Evolutionary conservation across 2,113 vertebrate genomes (phyloP).

Genomic region (Etheostoma spectabile): DNA sequence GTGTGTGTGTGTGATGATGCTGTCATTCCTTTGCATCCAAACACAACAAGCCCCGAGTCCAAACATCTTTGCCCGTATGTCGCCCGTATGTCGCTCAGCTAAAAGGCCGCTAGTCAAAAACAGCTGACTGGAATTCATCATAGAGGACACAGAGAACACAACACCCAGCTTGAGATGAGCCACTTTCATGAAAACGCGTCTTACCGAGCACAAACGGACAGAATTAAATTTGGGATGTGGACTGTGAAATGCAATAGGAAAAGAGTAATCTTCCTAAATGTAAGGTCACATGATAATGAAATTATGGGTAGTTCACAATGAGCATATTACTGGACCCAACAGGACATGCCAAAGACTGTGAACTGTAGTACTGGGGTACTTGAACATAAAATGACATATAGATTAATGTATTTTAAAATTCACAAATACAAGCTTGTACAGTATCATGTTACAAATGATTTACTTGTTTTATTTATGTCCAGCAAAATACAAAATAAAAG

Average conservation of each 20-base stretch:
- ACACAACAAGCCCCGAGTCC: constrained; percentile 26
- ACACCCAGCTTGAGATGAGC: constrained; percentile 16
- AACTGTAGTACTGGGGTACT: no score
- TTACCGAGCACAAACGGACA: background rate
- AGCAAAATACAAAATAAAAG: no score
- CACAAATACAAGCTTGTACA: no score
- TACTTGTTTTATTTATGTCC: no score
- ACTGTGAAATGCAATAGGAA: background rate
- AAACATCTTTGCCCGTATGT: constrained; percentile 39
- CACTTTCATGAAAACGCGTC: background rate
- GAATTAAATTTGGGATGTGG: background rate
- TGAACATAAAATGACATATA: no score
- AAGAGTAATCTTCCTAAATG: background rate
- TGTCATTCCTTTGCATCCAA: constrained; percentile 23
- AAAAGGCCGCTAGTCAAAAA: constrained; percentile 45
- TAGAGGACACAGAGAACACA: constrained; percentile 10
- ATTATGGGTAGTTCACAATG: no score
- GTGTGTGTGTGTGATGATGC: background rate
- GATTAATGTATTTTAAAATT: no score
- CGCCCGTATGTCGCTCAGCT: constrained; percentile 44
- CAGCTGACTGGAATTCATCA: constrained; percentile 42
- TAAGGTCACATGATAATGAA: background rate
- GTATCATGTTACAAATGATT: no score
- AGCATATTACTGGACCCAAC: no score
- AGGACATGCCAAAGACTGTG: no score